These are phyloP conservation scores for Aurelia aurita complex sp. Pacific DNA, from an alignment of 30 jellyfish, hydroid and myxozoan genomes.

Conservation along the genomic window DNA sequence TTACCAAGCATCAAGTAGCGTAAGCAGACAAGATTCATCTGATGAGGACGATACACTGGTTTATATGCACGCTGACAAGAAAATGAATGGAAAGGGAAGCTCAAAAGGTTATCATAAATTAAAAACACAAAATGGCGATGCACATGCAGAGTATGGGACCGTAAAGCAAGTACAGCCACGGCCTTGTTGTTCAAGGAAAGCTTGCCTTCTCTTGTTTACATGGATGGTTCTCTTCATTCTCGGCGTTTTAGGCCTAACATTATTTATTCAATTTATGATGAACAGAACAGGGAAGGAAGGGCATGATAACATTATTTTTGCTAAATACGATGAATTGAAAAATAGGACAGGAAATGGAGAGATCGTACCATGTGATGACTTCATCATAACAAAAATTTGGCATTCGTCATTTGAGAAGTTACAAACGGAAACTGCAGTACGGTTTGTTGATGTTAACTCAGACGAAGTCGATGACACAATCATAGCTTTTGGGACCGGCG, in stretches of 20 bases:
- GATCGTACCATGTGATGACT: constrained; percentile 61
- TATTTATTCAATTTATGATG: constrained; percentile 18
- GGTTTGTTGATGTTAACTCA: constrained; percentile 73
- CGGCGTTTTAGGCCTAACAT: constrained; percentile 37
- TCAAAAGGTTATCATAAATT: constrained; percentile 20
- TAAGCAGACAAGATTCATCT: constrained; percentile 1
- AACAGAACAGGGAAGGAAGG: background rate
- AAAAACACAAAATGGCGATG: constrained; percentile 19
- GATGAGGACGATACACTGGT: constrained; percentile 20
- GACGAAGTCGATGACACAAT: constrained; percentile 83
- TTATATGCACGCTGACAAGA: constrained; percentile 3
- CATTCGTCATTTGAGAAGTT: constrained; percentile 71
- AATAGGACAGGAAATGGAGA: background rate
- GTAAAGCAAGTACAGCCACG: constrained; percentile 33
- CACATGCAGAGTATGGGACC: background rate
- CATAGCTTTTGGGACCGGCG: constrained; percentile 83
- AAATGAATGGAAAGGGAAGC: constrained; percentile 21
- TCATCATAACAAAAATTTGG: constrained; percentile 64
- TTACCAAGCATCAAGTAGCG: constrained; percentile 68
- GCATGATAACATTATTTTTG: background rate
- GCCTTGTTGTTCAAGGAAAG: constrained; percentile 34
- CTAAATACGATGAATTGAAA: constrained; percentile 6
- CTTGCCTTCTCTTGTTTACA: constrained; percentile 15
- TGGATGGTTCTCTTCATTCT: constrained; percentile 35
- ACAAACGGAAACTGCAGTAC: constrained; percentile 77